phyloP scores from a whole-genome alignment of 2,113 vertebrate species.

The Nicator chloris region DNA sequence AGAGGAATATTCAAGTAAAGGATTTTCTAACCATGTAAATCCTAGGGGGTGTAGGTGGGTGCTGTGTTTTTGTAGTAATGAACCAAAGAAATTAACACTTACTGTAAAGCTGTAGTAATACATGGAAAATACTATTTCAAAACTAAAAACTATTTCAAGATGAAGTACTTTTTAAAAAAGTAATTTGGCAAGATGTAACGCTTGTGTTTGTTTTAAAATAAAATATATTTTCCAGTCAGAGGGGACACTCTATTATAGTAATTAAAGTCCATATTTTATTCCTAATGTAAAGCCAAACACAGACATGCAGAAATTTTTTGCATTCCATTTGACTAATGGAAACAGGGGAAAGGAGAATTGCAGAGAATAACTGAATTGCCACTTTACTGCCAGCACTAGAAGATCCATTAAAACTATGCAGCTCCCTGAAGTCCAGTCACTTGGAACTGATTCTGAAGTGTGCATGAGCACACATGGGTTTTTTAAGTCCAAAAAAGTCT shows the following conservation, averaged over 20 bases:
- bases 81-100: not conserved
- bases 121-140: not conserved
- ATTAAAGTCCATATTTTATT: not conserved
- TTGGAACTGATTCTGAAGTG: not conserved
- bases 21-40: not conserved
- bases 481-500: not conserved
- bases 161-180: not conserved
- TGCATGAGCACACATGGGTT: accelerated
- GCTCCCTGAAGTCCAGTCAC: not conserved
- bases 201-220: not conserved
- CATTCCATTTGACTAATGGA: not conserved
- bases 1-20: not conserved
- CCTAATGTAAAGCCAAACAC: not conserved
- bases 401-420: not conserved
- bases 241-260: not conserved
- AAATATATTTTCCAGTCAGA: not conserved
- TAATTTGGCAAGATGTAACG: not conserved
- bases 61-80: not conserved
- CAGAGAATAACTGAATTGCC: not conserved
- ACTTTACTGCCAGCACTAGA: not conserved
- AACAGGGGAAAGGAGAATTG: not conserved
- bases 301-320: not conserved
- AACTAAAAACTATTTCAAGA: not conserved
- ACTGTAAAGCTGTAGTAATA: not conserved
- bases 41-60: not conserved